Evolutionary conservation across 2,888 invertebrate genomes (phyloP), one percentile per base, ranked within the genome.

Genomic region (Drosophila borborema): DNA sequence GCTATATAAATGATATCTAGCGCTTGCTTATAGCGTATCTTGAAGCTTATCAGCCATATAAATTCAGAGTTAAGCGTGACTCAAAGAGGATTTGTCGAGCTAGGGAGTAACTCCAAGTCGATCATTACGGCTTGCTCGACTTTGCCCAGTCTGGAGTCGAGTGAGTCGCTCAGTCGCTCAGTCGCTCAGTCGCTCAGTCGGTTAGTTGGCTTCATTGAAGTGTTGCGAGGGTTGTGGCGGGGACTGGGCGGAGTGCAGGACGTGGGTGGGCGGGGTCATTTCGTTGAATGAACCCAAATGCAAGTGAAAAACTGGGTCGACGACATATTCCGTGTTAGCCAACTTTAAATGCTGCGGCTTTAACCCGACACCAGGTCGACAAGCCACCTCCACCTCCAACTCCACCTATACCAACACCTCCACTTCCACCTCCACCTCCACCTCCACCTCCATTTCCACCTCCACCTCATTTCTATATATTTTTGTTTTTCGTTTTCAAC

Each of bases 141-240:
- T 18, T 51, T 28, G 18, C 10, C 64, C 49, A 54, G 64, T 28
- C 23, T 53, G 54, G 45, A 58, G 61, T 58, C 38, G 54, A 36
- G 36, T 18, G 41, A 49, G 34, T 41, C 14, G 64, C 31, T 67
- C 58, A 74, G 64, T 77, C 80, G 23, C 23, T 23, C 23, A 49
- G 34, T 40, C 14, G 64, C 31, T 67, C 58, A 74, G 64, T 77
- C 80, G 23, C 23, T 23, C 23, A 23, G 23, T 77, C 80, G 66
- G 66, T 79, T 77, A 75, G 77, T 85, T 80, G 76, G 64, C 76
- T 77, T 71, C 83, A 79, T 80, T 77, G 70, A 82, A 79, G 72
- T 79, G 83, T 66, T 34, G n/a, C 36, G 16, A 34, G 6, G 18
- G 46, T 6, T 2, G 9, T 1, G 16, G 36, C 1, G 18, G 18